Percentiles rank a stretch among this genome's conserved stretches.
phyloP scores from a whole-genome alignment of 2,797 vertebrate species.

The Pelobates cultripes region DNA sequence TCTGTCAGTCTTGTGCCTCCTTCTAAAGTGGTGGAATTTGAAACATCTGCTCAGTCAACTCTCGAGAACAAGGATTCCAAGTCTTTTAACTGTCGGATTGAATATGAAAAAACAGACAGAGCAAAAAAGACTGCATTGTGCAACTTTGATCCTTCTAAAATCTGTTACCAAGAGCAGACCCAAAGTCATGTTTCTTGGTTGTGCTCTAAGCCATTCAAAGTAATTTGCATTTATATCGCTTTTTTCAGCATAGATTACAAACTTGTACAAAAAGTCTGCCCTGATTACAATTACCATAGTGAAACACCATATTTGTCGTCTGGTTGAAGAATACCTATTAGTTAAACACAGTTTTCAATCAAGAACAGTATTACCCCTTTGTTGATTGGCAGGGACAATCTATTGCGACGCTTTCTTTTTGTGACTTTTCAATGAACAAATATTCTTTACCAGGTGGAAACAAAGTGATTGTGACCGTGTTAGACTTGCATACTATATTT shows the following conservation, averaged over 20 bases:
- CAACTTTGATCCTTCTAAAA: constrained; percentile 88
- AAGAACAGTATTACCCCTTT: neutral
- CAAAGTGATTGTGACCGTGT: constrained; percentile 60
- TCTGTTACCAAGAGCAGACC: constrained; percentile 97
- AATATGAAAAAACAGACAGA: constrained; percentile 97
- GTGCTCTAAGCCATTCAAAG: constrained; percentile 98
- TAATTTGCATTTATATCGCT: constrained; percentile 98
- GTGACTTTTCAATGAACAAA: constrained; percentile 60
- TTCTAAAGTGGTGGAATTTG: constrained; percentile 97
- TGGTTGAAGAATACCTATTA: constrained; percentile 74
- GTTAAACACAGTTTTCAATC: neutral
- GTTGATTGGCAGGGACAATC: constrained; percentile 29
- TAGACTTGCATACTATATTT: constrained; percentile 65
- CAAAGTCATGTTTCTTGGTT: constrained; percentile 99
- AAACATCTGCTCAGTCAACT: constrained; percentile 88
- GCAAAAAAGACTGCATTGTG: constrained; percentile 97
- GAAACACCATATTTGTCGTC: constrained; percentile 96
- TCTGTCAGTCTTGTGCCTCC: constrained; percentile 97
- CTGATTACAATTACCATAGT: constrained; percentile 98
- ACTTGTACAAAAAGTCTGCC: constrained; percentile 98
- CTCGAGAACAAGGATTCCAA: constrained; percentile 97
- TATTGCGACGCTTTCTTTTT: constrained; percentile 56
- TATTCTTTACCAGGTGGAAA: constrained; percentile 64
- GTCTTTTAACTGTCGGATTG: constrained; percentile 96
- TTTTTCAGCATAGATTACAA: constrained; percentile 98